These are phyloP conservation scores for Potamarius usumacintae DNA, from an alignment of 2,113 vertebrate species.

Conservation along the genomic window DNA sequence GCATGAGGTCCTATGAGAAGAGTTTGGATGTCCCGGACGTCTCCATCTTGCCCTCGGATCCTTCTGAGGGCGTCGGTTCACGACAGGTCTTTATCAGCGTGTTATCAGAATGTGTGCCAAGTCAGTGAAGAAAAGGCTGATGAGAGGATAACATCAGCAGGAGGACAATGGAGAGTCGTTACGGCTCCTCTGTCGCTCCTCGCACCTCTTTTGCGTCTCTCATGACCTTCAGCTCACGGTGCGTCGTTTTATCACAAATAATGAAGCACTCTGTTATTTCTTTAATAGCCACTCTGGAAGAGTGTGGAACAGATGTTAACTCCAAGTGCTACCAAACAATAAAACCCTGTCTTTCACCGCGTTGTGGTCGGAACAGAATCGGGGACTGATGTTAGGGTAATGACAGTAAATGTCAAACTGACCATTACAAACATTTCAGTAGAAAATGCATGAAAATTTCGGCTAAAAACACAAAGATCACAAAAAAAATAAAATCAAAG, in stretches of 20 bases:
- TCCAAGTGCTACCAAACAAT: not conserved
- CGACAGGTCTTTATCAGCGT: conserved; percentile 36
- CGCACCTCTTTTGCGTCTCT: conserved; percentile 54
- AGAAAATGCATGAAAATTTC: not conserved
- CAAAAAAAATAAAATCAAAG: not conserved
- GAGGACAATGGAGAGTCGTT: conserved; percentile 51
- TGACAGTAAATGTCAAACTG: not conserved
- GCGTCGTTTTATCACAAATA: not conserved
- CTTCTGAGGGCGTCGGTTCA: conserved; percentile 53
- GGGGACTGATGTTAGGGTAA: not conserved
- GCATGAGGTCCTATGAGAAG: not conserved
- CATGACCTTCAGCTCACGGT: conserved; percentile 67
- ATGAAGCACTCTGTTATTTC: not conserved
- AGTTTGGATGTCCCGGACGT: not conserved
- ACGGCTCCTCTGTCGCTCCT: conserved; percentile 58
- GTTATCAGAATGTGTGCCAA: conserved; percentile 39
- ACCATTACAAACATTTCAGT: not conserved
- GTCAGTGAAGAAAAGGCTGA: not conserved
- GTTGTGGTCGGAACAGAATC: not conserved
- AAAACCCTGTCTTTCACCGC: too few relatives aligned
- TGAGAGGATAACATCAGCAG: conserved; percentile 66
- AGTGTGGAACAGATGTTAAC: not conserved
- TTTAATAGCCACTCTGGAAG: not conserved
- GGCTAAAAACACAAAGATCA: not conserved
- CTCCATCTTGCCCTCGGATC: conserved; percentile 21